Percentiles rank a stretch among this genome's conserved stretches.
Conservation (phyloP, 92 coral and sea anemone species). For the Muricea muricata region DNA sequence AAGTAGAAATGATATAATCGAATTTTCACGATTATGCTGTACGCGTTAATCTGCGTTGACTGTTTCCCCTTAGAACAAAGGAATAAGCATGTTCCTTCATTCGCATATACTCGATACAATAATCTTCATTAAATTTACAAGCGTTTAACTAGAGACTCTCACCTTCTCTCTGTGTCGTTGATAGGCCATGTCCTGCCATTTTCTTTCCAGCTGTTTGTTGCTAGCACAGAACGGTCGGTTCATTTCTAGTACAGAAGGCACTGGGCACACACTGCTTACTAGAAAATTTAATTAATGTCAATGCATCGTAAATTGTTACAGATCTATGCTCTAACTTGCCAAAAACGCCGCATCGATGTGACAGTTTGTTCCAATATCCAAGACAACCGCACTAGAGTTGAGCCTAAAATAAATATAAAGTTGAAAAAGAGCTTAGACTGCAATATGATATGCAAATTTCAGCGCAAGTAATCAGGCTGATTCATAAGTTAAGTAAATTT, state of each 20-base stretch:
- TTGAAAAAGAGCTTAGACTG: background rate
- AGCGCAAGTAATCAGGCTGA: background rate
- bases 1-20: too few species aligned
- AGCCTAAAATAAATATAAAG: background rate
- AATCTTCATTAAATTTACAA: background rate
- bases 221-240: conserved; percentile 39
- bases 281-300: background rate
- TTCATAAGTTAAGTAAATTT: background rate
- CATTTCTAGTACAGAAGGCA: too few species aligned
- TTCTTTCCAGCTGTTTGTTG: conserved; percentile 21
- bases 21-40: background rate
- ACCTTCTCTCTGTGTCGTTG: conserved; percentile 41
- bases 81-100: background rate
- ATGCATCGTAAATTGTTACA: background rate
- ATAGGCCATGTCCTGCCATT: conserved; percentile 34
- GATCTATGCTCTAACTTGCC: background rate
- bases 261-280: too few species aligned
- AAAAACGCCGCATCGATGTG: background rate
- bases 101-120: background rate
- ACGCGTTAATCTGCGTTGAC: background rate
- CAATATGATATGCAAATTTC: conserved; percentile 7
- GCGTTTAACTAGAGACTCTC: background rate
- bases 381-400: conserved; percentile 18
- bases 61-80: background rate
- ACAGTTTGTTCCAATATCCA: conserved; percentile 12